Base-by-base conservation (phyloP, 1,140 invertebrate species). In the Dendrolimus punctatus region DNA sequence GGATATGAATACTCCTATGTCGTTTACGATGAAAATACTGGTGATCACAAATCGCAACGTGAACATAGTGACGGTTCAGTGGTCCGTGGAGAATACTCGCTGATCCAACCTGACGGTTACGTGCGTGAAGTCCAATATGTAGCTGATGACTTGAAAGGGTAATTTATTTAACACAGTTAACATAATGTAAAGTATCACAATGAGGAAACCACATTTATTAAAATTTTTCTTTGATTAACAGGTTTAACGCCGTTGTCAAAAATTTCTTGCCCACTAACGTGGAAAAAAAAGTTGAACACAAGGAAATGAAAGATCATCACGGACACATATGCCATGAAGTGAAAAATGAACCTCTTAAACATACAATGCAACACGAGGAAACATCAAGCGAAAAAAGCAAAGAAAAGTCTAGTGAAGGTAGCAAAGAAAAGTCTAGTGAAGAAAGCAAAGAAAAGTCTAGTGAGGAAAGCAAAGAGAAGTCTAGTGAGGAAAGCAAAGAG, bases 41-140 rank as follows among this genome's bases (percentile, higher is more conserved):
- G 91, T 5, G 91, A 92, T 58, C 88, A 88, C 43, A 92, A 92
- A 68, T 85, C 88, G 48, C 90, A 91, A 63, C 78, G 85, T 48
- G 91, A 92, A 76, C 60, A 77, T n/a, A 88, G 91, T 46, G 88
- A 90, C 64, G 90, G 90, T 40, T 88, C 90, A 58, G 79, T 87
- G 40, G 91, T 92, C 9, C 82, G 89, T 51, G 90, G 90, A 46
- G 76, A 84, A 39, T 91, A 91, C 66, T 90, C 88, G 46, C 76
- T 91, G 36, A 71, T 90, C 53, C 90, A 92, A 71, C 88, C 91
- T 7, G 90, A 94, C 76, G 92, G 92, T 9, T 91, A 89, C 57
- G 76, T 89, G 48, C 88, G 93, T 44, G 91, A 91, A 64, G 93
- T 94, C 7, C 88, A 92, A 51, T 95, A 94, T 78, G 92, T 90